Evolutionary conservation across 2,888 invertebrate species (phyloP).

Genomic region (Gari tellinella): DNA sequence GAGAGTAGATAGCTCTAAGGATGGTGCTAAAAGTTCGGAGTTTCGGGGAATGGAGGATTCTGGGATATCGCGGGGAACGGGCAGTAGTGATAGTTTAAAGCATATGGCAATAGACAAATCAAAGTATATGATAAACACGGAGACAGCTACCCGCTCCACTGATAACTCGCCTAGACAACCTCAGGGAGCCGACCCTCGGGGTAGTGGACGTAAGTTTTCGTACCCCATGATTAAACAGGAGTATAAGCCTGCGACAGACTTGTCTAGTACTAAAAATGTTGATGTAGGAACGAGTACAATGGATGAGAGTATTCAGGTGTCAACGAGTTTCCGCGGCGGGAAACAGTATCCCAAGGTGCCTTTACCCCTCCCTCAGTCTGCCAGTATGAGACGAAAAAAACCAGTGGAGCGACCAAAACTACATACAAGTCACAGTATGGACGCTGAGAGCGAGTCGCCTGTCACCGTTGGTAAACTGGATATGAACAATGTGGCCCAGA

Average conservation of each 20-base stretch:
- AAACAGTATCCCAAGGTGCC: slow-evolving; percentile 77
- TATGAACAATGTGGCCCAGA: slow-evolving; percentile 97
- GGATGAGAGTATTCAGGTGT: slow-evolving; percentile 63
- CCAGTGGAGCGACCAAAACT: slow-evolving; percentile 61
- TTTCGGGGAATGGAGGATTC: slow-evolving; percentile 66
- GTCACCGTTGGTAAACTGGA: slow-evolving; percentile 93
- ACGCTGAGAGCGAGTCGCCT: slow-evolving; percentile 57
- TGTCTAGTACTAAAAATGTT: slow-evolving; percentile 50
- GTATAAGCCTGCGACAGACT: slow-evolving; percentile 52
- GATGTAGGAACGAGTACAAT: slow-evolving; percentile 68
- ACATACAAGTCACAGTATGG: slow-evolving; percentile 62
- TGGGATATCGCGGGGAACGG: slow-evolving; percentile 67
- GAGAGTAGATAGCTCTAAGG: slow-evolving; percentile 54
- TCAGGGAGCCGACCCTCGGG: slow-evolving; percentile 42
- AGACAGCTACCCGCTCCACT: slow-evolving; percentile 71
- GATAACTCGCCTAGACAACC: slow-evolving; percentile 43
- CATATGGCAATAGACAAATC: slow-evolving; percentile 76
- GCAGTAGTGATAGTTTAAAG: slow-evolving; percentile 76
- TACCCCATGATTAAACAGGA: slow-evolving; percentile 65
- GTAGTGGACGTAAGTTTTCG: slow-evolving; percentile 71
- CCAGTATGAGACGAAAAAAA: slow-evolving; percentile 64
- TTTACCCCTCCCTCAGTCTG: slow-evolving; percentile 76
- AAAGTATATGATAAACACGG: slow-evolving; percentile 76
- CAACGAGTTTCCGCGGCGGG: slow-evolving; percentile 49
- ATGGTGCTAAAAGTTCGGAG: slow-evolving; percentile 51